phyloP scores from a whole-genome alignment of 1,140 invertebrate species.

The Babylonia areolata region DNA sequence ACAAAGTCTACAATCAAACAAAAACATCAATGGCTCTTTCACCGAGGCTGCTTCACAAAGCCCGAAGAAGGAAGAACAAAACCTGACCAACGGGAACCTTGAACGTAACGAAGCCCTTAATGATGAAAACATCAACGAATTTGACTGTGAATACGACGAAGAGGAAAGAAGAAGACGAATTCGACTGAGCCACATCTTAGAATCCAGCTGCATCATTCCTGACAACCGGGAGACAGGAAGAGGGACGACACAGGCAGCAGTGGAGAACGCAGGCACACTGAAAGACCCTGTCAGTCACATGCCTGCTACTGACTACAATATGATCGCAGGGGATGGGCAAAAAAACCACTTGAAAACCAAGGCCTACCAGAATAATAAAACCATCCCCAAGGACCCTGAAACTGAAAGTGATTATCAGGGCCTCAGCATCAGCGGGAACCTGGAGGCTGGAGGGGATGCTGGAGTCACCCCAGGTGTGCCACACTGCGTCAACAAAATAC shows the following conservation, averaged over 20 bases:
- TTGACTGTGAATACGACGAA: background rate
- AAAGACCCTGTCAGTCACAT: background rate
- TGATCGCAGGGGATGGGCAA: background rate
- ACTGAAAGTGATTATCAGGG: background rate
- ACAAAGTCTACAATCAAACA: background rate
- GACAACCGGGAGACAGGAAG: background rate
- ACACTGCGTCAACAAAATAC: background rate
- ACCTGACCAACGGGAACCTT: background rate
- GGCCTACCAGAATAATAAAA: background rate
- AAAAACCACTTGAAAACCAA: background rate
- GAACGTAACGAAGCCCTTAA: background rate
- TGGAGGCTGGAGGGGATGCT: background rate
- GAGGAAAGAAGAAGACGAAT: background rate
- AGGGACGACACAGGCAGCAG: background rate
- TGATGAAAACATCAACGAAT: background rate
- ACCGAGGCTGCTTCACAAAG: background rate
- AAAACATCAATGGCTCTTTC: background rate
- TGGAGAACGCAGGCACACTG: background rate
- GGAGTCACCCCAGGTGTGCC: background rate
- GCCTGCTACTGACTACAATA: background rate
- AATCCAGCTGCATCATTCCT: background rate
- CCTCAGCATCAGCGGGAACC: background rate
- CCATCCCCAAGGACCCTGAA: background rate
- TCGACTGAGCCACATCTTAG: conserved; percentile 3
- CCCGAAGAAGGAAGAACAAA: background rate